phyloP scores from a whole-genome alignment of 1,140 invertebrate species.

The Drosophila asahinai region DNA sequence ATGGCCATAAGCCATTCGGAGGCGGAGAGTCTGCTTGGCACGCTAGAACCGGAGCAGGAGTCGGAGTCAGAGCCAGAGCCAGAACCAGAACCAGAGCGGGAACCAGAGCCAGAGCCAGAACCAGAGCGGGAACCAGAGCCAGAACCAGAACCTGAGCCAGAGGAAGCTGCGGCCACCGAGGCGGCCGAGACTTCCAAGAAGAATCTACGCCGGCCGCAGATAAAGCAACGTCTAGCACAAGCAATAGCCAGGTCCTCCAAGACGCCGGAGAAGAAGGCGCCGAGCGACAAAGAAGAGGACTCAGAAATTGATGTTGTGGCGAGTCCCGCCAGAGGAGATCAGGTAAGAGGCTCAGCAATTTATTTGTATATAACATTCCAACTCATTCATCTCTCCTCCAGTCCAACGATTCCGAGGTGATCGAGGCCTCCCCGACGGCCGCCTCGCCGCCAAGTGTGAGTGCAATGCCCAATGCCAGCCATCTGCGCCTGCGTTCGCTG shows the following conservation, averaged over 20 bases:
- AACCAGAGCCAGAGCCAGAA: not conserved
- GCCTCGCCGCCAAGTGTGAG: conserved; percentile 16
- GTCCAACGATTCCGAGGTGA: conserved; percentile 62
- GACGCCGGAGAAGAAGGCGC: conserved; percentile 47
- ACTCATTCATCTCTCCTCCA: conserved; percentile 4
- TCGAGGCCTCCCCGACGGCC: conserved; percentile 56
- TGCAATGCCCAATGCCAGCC: conserved; percentile 20
- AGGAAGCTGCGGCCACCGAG: conserved; percentile 6
- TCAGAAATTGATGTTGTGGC: not conserved
- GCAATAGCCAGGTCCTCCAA: conserved; percentile 45
- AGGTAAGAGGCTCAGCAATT: not conserved
- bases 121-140: not conserved
- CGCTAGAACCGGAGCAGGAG: conserved; percentile 1
- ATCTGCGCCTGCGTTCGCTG: conserved; percentile 52
- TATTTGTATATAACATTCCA: not conserved
- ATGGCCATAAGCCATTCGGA: conserved; percentile 64
- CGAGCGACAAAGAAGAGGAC: not conserved
- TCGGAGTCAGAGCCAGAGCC: not conserved
- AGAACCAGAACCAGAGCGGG: conserved; percentile 11
- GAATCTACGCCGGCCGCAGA: conserved; percentile 45
- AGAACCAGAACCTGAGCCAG: conserved; percentile 17
- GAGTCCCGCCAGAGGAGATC: not conserved
- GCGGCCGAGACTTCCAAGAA: conserved; percentile 33
- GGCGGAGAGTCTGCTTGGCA: conserved; percentile 34
- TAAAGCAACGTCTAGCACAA: conserved; percentile 33